Evolutionary conservation across 1,140 invertebrate genomes (phyloP), one percentile per base, ranked within the genome.

Genomic region (Muscidifurax raptorellus): DNA sequence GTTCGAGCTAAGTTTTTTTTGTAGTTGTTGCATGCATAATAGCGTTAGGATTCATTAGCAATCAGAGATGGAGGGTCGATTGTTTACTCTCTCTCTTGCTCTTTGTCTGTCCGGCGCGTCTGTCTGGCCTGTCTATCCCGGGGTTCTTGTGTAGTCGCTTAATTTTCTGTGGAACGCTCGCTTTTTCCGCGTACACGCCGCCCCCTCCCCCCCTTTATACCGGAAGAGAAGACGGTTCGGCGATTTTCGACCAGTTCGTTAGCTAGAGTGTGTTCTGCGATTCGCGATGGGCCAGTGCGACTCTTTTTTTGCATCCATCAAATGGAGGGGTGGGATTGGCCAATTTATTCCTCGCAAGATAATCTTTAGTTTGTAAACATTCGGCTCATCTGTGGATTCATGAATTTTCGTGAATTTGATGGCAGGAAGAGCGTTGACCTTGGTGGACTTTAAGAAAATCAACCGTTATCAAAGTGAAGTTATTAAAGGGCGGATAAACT

Each of bases 31-130:
- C 89, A 92, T 92, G 90, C 90, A 91, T 93, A 93, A 93, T 91
- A 93, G 90, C 86, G 90, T 93, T 93, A 93, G 92, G 91, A 92
- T 93, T 93, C 92, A 93, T 93, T 93, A 93, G 92, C 92, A 93
- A 93, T 93, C 92, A 93, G 91, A 93, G 91, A 92, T 92, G 91
- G 90, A 89, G 87, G 86, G 82, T 85, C 88, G 88, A 91, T 91
- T 92, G 91, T 92, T 92, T 92, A 92, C 91, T 88, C 52, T 66
- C 30, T 78, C 83, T 74, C 83, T 80, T 75, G n/a, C 64, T 67
- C 82, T 83, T 71, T 77, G 59, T 83, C 82, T 40, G 9, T 59
- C 66, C 40, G 10, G 22, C 36, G 22, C 7, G 80, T 75, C 52
- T 27, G 32, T 83, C 75, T 47, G 27, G 28, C 66, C 25, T 28